Evolutionary conservation across 2,113 vertebrate genomes (phyloP).

Genomic region (Empidonax alnorum): DNA sequence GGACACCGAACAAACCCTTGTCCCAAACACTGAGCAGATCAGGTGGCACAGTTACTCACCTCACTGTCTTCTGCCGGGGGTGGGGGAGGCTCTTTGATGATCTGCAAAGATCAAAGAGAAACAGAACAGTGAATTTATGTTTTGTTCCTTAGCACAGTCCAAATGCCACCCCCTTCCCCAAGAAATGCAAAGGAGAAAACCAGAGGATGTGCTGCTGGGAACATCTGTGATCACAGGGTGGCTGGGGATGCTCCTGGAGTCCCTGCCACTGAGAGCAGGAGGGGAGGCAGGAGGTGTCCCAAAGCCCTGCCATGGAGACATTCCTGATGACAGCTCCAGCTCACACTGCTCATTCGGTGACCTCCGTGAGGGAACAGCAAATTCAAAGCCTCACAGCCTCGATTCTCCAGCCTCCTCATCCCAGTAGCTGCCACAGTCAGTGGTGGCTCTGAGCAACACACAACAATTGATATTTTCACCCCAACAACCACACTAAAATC

Average conservation of each 20-base stretch:
- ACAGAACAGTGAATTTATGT: not conserved
- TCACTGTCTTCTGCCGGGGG: conserved; percentile 81
- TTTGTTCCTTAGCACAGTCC: not conserved
- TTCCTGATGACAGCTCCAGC: not conserved
- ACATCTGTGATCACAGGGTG: accelerated
- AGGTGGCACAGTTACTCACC: conserved; percentile 58
- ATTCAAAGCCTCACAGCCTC: not conserved
- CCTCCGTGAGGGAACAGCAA: not conserved
- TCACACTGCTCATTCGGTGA: not conserved
- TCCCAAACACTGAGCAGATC: not conserved
- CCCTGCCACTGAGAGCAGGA: not conserved
- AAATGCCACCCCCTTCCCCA: not conserved
- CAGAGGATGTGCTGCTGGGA: not conserved
- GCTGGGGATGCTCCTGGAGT: not conserved
- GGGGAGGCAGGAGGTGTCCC: not conserved
- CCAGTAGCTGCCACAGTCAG: not conserved
- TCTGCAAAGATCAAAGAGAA: conserved; percentile 64
- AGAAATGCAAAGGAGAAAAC: not conserved
- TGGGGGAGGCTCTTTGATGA: conserved; percentile 82
- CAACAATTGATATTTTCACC: not conserved
- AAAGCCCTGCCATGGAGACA: not conserved
- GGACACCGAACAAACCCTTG: not conserved
- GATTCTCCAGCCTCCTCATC: not conserved
- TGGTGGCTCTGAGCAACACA: not conserved
- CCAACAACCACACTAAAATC: not conserved